Evolutionary conservation across 2,888 invertebrate species (phyloP), one percentile per base, ranked within the genome.

Genomic region (Melanophora roralis): DNA sequence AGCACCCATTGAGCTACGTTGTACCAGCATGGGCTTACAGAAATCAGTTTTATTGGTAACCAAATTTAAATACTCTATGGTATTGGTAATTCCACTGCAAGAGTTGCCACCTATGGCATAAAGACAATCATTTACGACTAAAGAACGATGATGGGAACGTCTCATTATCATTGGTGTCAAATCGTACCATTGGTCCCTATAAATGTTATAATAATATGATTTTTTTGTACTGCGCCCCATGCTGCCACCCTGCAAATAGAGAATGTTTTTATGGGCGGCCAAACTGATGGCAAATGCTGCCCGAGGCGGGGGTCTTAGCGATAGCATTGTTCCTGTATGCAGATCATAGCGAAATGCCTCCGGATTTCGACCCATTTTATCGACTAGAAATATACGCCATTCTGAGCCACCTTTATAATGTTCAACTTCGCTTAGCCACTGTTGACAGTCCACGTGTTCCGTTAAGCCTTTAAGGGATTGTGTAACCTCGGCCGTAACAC

Each of bases 1-100:
- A n/a, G 86, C 85, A 4, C 86, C 86, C 86, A 87, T 85, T 2
- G 86, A 86, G 36, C 84, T 85, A 5, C 86, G 82, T 21, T 84
- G 84, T n/a, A 84, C 81, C 23, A 84, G 59, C 86, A 87, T 86
- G 27, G 82, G 83, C 59, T 84, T 84, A 27, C 83, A 82, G 9
- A 83, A 81, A 45, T 83, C 83, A 12, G 85, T 69, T 38, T 83
- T 82, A 12, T 83, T 85, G 0, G 84, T 85, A 6, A 79, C 81
- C 45, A 87, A 73, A 74, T 86, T 85, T 65, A 86, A 80, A 55
- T 84, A 84, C 40, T 87, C 86, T n/a, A 84, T 84, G 0, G 83
- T 75, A 23, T 82, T 82, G 12, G 85, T 83, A 12, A 84, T 83
- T 11, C 85, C 85, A 14, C 83, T 81, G 3, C 72, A 60, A 12